Evolutionary conservation across 2,888 invertebrate genomes (phyloP).

Genomic region (Plutella xylostella): DNA sequence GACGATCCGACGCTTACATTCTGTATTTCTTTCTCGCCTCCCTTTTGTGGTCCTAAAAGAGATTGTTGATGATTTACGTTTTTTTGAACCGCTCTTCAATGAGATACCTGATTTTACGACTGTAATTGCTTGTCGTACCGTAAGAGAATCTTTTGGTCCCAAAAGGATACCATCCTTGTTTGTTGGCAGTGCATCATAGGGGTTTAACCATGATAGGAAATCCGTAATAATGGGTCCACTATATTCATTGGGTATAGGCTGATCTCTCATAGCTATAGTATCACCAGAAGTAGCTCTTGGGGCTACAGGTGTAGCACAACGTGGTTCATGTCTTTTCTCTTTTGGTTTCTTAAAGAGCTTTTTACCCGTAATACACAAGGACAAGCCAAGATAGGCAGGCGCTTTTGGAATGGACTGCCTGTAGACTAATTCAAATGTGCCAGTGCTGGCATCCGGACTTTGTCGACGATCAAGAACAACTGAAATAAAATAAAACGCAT

Average conservation of each 20-base stretch:
- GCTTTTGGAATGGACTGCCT: conserved; percentile 81
- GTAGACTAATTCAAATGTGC: conserved; percentile 83
- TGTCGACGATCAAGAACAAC: conserved; percentile 82
- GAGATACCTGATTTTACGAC: conserved; percentile 54
- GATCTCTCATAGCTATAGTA: conserved; percentile 29
- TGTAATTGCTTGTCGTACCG: conserved; percentile 63
- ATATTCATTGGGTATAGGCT: conserved; percentile 58
- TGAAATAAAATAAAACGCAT: conserved; percentile 40
- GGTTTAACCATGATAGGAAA: conserved; percentile 75
- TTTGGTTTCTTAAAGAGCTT: conserved; percentile 64
- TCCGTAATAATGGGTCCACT: conserved; percentile 77
- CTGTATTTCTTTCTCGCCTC: conserved; percentile 57
- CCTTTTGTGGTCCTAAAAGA: conserved; percentile 61
- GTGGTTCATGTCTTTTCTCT: conserved; percentile 48
- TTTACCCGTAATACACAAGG: conserved; percentile 76
- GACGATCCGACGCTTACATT: conserved; percentile 46
- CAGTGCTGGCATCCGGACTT: conserved; percentile 81
- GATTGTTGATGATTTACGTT: conserved; percentile 61
- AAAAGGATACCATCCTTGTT: conserved; percentile 49
- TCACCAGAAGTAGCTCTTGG: conserved; percentile 40
- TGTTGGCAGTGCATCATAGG: conserved; percentile 47
- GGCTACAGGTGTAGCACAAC: conserved; percentile 34
- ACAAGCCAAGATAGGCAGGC: conserved; percentile 84
- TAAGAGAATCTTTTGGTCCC: conserved; percentile 43
- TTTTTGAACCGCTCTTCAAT: conserved; percentile 48